phyloP scores from a whole-genome alignment of 2,888 invertebrate species.

The Amiota communis region DNA sequence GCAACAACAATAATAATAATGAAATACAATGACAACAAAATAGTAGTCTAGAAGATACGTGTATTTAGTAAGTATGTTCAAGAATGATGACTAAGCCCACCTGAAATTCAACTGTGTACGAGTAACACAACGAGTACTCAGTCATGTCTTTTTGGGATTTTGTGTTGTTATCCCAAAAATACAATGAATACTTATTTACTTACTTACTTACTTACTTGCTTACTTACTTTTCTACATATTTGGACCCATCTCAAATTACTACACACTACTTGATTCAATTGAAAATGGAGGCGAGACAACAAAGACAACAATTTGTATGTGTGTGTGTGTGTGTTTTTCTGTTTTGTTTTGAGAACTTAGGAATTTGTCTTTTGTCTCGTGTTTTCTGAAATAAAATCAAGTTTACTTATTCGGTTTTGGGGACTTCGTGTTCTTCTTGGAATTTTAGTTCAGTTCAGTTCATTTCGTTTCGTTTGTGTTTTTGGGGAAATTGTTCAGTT shows the following conservation, averaged over 20 bases:
- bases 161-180: too few relatives aligned
- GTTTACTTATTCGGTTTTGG: background rate
- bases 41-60: background rate
- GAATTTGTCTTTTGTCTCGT: slow-evolving; percentile 4
- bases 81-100: slow-evolving; percentile 12
- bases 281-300: slow-evolving; percentile 12
- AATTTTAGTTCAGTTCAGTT: slow-evolving; percentile 1
- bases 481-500: background rate
- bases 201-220: background rate
- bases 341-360: slow-evolving; percentile 2
- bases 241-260: slow-evolving; percentile 24
- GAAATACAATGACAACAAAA: slow-evolving; percentile 6
- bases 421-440: slow-evolving; percentile 17
- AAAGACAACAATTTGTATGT: too few relatives aligned
- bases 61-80: background rate
- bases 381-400: slow-evolving; percentile 9
- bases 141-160: background rate
- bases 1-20: slow-evolving; percentile 1
- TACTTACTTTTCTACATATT: background rate
- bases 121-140: background rate
- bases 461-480: too few relatives aligned
- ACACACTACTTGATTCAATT: slow-evolving; percentile 13
- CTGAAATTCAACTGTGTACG: background rate
- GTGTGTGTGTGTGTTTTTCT: too few relatives aligned
- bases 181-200: background rate